Conservation (phyloP, 2,888 invertebrate species). For the Dinocampus coccinellae region DNA sequence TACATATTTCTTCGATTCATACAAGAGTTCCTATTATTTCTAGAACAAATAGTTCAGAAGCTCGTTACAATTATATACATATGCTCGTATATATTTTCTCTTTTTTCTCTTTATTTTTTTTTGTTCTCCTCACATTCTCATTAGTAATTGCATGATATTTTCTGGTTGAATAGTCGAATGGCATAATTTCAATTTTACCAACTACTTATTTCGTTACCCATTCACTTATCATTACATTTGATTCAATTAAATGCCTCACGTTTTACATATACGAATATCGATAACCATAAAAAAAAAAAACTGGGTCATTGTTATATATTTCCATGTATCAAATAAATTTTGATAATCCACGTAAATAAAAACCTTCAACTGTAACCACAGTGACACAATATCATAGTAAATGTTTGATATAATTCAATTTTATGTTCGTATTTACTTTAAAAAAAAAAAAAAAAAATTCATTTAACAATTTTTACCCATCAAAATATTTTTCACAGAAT, state of each 20-base stretch:
- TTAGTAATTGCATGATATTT: too few species aligned
- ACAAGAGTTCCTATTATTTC: slow-evolving; percentile 45
- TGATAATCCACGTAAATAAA: slow-evolving; percentile 16
- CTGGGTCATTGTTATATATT: background rate
- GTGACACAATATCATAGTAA: background rate
- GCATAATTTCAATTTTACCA: background rate
- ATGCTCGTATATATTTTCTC: slow-evolving; percentile 28
- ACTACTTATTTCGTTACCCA: background rate
- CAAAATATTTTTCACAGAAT: too few species aligned
- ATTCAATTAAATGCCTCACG: slow-evolving; percentile 1
- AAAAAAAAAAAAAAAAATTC: background rate
- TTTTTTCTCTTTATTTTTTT: slow-evolving; percentile 15
- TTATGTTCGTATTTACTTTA: background rate
- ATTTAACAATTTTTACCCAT: background rate
- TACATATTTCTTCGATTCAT: slow-evolving; percentile 15
- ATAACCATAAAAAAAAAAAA: slow-evolving; percentile 9
- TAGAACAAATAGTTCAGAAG: slow-evolving; percentile 53
- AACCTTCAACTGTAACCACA: background rate
- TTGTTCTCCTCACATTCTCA: too few species aligned
- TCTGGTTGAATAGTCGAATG: too few species aligned
- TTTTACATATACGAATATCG: slow-evolving; percentile 11
- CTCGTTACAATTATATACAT: slow-evolving; percentile 55
- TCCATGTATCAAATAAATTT: slow-evolving; percentile 5
- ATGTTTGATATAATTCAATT: background rate
- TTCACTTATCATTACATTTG: background rate